phyloP scores from a whole-genome alignment of 1,140 invertebrate species.

The Euborellia annulipes region DNA sequence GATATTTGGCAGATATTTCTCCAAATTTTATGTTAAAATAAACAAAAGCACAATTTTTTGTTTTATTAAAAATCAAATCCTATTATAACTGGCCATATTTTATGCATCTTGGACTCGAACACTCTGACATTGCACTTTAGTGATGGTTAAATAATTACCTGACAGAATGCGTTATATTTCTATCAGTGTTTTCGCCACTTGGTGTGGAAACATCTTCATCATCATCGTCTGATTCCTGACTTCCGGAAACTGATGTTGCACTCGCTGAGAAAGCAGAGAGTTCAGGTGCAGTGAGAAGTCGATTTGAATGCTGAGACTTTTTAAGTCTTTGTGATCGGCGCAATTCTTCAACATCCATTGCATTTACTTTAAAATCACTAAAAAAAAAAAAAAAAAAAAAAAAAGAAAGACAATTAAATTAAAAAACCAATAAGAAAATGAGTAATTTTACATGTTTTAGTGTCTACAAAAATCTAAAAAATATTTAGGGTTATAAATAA shows the following conservation, averaged over 20 bases:
- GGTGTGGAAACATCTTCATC: conserved; percentile 59
- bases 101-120: too few species aligned
- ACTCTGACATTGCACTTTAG: too few species aligned
- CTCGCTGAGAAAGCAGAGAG: conserved; percentile 6
- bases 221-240: conserved; percentile 62
- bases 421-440: not conserved
- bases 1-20: too few species aligned
- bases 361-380: conserved; percentile 71
- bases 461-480: not conserved
- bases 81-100: too few species aligned
- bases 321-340: conserved; percentile 58
- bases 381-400: conserved; percentile 15
- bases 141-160: too few species aligned
- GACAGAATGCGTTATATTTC: conserved; percentile 30
- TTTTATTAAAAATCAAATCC: too few species aligned
- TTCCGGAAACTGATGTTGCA: conserved; percentile 33
- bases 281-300: conserved; percentile 9
- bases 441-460: not conserved
- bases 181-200: conserved; percentile 52
- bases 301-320: conserved; percentile 26
- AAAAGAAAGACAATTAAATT: not conserved
- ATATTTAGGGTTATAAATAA: too few species aligned
- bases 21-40: too few species aligned
- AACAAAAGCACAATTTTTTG: too few species aligned
- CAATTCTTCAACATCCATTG: conserved; percentile 70